Conservation (phyloP, 1,140 invertebrate genomes). For the Drosophila mayri region DNA sequence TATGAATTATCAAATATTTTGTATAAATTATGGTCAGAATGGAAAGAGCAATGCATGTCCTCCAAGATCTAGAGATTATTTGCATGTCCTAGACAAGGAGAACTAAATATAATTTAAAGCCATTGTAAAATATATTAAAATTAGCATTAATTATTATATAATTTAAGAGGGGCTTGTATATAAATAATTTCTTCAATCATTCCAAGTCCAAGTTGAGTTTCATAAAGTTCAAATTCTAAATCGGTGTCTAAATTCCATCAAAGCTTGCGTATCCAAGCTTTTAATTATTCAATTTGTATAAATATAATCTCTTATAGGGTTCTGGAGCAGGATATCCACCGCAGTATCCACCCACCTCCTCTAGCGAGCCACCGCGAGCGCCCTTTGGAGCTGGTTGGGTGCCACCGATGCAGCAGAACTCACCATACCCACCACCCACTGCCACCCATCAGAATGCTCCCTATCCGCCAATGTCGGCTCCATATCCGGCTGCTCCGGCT, state of each 20-base stretch:
- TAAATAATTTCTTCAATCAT: background rate
- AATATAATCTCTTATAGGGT: constrained; percentile 74
- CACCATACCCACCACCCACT: constrained; percentile 47
- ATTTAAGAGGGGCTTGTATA: background rate
- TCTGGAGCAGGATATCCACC: constrained; percentile 74
- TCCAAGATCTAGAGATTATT: too few species aligned
- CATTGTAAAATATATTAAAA: background rate
- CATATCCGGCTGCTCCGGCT: constrained; percentile 58
- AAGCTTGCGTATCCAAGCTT: background rate
- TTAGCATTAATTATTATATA: background rate
- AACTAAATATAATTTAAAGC: background rate
- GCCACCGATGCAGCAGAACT: constrained; percentile 67
- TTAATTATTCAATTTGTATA: constrained; percentile 12
- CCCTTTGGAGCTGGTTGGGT: constrained; percentile 82
- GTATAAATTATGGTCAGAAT: background rate
- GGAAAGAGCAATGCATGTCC: background rate
- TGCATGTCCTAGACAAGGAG: background rate
- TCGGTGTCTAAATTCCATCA: background rate
- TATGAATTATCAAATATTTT: background rate
- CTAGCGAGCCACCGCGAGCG: constrained; percentile 56
- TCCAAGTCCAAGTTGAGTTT: background rate
- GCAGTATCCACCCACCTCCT: constrained; percentile 53
- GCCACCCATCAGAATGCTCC: constrained; percentile 28
- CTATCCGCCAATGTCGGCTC: constrained; percentile 43
- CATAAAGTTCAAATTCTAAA: background rate